Evolutionary conservation across 2,888 invertebrate species (phyloP).

Genomic region (Atherix ibis): DNA sequence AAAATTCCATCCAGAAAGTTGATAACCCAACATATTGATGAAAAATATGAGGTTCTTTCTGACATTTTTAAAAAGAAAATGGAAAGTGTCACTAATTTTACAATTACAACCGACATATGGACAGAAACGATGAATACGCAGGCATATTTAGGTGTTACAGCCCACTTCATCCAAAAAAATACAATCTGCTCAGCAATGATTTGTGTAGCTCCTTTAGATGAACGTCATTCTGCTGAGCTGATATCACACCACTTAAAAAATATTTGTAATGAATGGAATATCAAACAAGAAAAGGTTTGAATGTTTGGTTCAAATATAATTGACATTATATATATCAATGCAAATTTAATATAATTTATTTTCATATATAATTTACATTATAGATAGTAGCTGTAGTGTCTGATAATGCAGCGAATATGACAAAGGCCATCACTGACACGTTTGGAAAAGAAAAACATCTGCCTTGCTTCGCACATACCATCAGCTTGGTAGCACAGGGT

Average conservation of each 20-base stretch:
- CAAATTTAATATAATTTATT: no score
- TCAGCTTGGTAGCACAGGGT: slow-evolving; percentile 13
- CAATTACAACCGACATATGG: slow-evolving; percentile 16
- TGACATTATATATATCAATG: no score
- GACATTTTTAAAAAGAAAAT: neutral
- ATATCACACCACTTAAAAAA: no score
- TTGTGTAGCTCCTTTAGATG: no score
- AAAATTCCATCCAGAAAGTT: no score
- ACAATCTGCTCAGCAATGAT: no score
- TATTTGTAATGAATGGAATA: slow-evolving; percentile 8
- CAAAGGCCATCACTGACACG: slow-evolving; percentile 13
- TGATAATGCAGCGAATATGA: slow-evolving; percentile 15
- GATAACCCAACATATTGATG: no score
- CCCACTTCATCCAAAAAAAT: slow-evolving; percentile 13
- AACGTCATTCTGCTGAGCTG: no score
- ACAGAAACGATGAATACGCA: slow-evolving; percentile 13
- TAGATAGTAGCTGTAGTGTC: slow-evolving; percentile 10
- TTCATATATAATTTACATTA: no score
- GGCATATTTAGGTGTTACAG: slow-evolving; percentile 14
- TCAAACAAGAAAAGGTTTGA: no score
- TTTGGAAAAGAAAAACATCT: slow-evolving; percentile 12
- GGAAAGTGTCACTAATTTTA: slow-evolving; percentile 3
- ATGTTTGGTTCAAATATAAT: no score
- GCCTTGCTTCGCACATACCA: slow-evolving; percentile 14
- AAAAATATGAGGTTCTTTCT: no score